Evolutionary conservation across 2,888 invertebrate species (phyloP), one percentile per base, ranked within the genome.

Genomic region (Pristionchus fissidentatus): DNA sequence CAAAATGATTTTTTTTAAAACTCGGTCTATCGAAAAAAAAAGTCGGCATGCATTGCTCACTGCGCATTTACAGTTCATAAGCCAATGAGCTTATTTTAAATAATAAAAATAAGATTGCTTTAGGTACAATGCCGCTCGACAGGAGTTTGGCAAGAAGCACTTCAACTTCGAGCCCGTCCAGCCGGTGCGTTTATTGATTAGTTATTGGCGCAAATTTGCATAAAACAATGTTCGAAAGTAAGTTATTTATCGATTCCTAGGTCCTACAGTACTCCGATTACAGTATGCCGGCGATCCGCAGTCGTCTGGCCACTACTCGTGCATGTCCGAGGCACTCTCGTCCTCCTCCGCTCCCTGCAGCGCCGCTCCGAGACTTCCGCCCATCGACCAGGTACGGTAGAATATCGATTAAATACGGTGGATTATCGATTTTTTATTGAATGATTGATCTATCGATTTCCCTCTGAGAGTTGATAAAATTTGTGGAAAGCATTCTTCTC

Each of bases 91-190:
- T n/a, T n/a, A n/a, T n/a, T n/a, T 15, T 1, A 60, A 43, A 13
- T 41, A n/a, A n/a, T 38, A 35, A 41, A 13, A 70, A n/a, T 22
- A n/a, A 70, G 2, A 3, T 0, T 60, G 10, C 4, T 41, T 0
- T 26, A 70, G 70, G 38, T 83, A 78, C n/a, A 70, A 78, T 43
- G 85, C 60, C 15, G 85, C 81, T 10, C 62, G 88, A 41, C 32
- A 83, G 7, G 46, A 29, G n/a, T 88, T 89, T 66, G 90, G 89
- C n/a, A 80, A 86, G 19, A 75, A 73, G 1, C 88, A 90, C 75
- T 90, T 90, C 66, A 79, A 83, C 1, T 84, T 83, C 26, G 85
- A 84, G 3, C 78, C 80, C 7, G 85, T 90, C 29, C 75, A 73
- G 19, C 46, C 57, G 84, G 84, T 85, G 26, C 15, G 32, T 13